phyloP scores from a whole-genome alignment of 1,140 invertebrate species.

The Ostrea denselamellosa region DNA sequence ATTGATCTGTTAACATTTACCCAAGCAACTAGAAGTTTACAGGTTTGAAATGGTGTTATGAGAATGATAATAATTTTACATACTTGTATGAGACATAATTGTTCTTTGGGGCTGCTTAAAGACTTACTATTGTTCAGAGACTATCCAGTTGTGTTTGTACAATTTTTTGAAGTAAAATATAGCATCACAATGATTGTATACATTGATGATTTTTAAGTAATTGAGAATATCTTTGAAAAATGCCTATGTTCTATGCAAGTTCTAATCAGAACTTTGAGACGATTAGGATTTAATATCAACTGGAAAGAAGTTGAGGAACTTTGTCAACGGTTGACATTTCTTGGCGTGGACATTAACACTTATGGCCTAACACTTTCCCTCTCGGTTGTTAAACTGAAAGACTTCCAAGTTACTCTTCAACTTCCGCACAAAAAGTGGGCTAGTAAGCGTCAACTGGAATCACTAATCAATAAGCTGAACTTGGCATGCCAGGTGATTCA shows the following conservation, averaged over 20 bases:
- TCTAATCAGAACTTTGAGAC: neutral
- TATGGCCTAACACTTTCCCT: too few species aligned
- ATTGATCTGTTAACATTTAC: conserved; percentile 43
- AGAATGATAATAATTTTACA: conserved; percentile 12
- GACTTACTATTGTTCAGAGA: conserved; percentile 44
- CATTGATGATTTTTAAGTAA: conserved; percentile 51
- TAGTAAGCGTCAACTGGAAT: neutral
- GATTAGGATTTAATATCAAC: conserved; percentile 45
- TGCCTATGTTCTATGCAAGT: conserved; percentile 15
- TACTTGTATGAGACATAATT: conserved; percentile 51
- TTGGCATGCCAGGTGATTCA: conserved; percentile 3
- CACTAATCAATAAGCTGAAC: neutral
- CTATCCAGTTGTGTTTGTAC: conserved; percentile 40
- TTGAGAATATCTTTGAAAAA: conserved; percentile 16
- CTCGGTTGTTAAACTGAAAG: neutral
- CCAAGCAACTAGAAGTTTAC: conserved; percentile 49
- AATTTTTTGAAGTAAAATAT: conserved; percentile 21
- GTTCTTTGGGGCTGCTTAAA: conserved; percentile 42
- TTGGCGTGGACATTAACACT: too few species aligned
- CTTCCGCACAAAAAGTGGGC: neutral
- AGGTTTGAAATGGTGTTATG: conserved; percentile 46
- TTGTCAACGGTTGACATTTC: neutral
- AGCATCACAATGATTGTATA: conserved; percentile 39
- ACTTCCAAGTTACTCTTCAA: neutral
- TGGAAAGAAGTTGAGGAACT: conserved; percentile 34